Conservation (phyloP, 1,140 invertebrate genomes). For the Rhizoglyphus robini region DNA sequence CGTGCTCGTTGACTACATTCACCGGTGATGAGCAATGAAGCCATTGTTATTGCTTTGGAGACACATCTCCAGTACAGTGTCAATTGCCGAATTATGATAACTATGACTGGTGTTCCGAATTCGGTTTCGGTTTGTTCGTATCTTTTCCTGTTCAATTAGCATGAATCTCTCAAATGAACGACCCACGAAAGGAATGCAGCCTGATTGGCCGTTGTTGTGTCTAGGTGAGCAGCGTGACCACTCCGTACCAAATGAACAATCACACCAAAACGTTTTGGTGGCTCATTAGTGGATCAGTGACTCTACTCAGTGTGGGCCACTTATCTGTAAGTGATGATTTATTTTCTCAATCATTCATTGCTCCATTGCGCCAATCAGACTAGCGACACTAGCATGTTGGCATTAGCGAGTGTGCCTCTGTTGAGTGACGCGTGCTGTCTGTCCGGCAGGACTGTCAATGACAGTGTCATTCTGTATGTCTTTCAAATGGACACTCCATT, state of each 20-base stretch:
- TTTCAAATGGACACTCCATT: not conserved
- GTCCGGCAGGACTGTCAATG: not conserved
- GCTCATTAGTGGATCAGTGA: too few species aligned
- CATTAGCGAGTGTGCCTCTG: not conserved
- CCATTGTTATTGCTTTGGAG: not conserved
- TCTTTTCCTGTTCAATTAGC: not conserved
- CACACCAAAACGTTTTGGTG: too few species aligned
- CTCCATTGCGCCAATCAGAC: not conserved
- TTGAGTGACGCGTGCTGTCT: not conserved
- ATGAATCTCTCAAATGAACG: not conserved
- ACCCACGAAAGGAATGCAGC: constrained; percentile 11
- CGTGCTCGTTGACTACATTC: too few species aligned
- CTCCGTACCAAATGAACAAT: too few species aligned
- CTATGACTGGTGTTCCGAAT: not conserved
- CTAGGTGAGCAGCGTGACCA: not conserved
- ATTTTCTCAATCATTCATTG: too few species aligned
- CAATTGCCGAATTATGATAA: constrained; percentile 11
- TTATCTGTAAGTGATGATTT: not conserved
- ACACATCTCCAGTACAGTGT: not conserved
- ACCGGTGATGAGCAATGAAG: too few species aligned
- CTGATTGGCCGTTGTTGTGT: not conserved
- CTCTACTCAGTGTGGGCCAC: too few species aligned
- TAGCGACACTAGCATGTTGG: not conserved
- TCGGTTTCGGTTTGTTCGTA: not conserved
- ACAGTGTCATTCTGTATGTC: too few species aligned